Conservation (phyloP, 2,113 vertebrate genomes). For the Phalacrocorax pelagicus region DNA sequence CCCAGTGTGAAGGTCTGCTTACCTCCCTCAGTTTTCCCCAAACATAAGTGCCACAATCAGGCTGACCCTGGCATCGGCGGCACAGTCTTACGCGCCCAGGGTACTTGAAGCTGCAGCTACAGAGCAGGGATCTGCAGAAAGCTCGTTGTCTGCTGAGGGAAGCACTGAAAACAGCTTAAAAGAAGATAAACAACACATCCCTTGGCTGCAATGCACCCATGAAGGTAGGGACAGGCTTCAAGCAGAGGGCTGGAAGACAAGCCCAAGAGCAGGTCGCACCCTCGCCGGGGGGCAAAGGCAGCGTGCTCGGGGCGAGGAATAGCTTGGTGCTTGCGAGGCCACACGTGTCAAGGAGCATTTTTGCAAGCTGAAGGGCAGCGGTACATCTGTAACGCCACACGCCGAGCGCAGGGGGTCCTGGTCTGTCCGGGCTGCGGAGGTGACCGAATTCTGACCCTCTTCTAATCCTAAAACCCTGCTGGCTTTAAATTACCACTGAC, state of each 20-base stretch:
- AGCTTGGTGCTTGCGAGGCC: neutral
- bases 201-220: accelerated
- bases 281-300: accelerated
- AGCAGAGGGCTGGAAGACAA: neutral
- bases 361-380: neutral
- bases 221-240: neutral
- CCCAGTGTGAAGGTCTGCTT: neutral
- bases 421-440: neutral
- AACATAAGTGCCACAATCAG: accelerated
- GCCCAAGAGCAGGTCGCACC: neutral
- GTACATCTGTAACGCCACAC: neutral
- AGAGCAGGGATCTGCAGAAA: neutral
- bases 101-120: neutral
- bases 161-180: neutral
- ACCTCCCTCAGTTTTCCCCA: neutral
- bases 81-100: accelerated
- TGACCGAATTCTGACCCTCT: neutral
- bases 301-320: accelerated
- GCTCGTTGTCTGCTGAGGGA: neutral
- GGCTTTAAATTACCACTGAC: neutral
- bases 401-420: accelerated
- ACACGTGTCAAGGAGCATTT: neutral
- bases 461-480: neutral
- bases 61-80: neutral
- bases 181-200: neutral